Evolutionary conservation across 2,797 vertebrate genomes (phyloP).

Genomic region (Okamejei kenojei): DNA sequence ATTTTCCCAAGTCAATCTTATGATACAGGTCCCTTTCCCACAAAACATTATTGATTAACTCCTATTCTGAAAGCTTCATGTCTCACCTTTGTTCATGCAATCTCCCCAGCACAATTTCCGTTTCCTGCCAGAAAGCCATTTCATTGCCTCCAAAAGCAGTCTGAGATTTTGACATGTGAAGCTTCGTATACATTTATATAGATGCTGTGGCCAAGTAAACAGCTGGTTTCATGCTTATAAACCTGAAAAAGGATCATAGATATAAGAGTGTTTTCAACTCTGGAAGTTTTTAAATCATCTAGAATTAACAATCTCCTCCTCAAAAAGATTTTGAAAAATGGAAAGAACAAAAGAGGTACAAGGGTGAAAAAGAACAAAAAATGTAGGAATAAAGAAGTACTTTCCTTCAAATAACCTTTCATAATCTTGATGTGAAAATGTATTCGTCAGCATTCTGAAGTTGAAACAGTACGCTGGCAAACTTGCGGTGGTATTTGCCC

Average conservation of each 20-base stretch:
- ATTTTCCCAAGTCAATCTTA: background rate
- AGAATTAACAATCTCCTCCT: background rate
- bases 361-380: too few relatives aligned
- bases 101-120: background rate
- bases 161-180: background rate
- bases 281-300: background rate
- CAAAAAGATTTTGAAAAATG: background rate
- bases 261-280: background rate
- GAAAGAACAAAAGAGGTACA: background rate
- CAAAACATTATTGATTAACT: background rate
- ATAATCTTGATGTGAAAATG: background rate
- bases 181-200: background rate
- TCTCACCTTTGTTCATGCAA: background rate
- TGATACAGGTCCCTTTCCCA: background rate
- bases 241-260: background rate
- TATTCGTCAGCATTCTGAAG: background rate
- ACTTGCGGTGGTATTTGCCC: background rate
- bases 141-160: background rate
- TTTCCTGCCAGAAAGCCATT: background rate
- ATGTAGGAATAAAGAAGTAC: background rate
- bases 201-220: background rate
- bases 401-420: background rate
- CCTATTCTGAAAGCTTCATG: background rate
- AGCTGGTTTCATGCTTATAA: background rate
- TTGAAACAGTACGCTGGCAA: background rate